phyloP scores from a whole-genome alignment of 2,113 vertebrate genomes.

The Prolemur simus region DNA sequence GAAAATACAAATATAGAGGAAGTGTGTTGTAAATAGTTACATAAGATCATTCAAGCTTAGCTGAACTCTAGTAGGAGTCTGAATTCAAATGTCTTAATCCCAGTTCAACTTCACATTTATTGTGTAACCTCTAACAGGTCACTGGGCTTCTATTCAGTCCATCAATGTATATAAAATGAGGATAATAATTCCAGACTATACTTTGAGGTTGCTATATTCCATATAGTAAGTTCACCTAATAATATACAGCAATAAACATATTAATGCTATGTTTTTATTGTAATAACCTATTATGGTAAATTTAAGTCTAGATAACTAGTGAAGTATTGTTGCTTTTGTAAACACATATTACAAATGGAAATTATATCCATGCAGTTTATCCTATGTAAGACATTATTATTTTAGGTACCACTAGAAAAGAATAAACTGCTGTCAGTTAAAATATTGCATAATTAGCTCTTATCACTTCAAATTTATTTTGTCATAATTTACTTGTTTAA shows the following conservation, averaged over 20 bases:
- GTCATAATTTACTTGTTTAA: not conserved
- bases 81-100: not conserved
- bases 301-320: not conserved
- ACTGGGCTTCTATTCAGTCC: not conserved
- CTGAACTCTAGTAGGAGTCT: not conserved
- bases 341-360: not conserved
- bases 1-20: not conserved
- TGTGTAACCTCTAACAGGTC: not conserved
- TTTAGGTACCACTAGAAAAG: not conserved
- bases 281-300: not conserved
- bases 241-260: not conserved
- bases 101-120: not conserved
- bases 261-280: not conserved
- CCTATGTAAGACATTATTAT: not conserved
- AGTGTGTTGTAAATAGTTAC: not conserved
- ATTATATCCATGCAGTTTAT: not conserved
- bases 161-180: not conserved
- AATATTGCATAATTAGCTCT: not conserved
- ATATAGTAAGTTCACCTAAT: not conserved
- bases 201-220: not conserved
- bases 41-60: not conserved
- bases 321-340: not conserved
- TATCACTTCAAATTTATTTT: not conserved
- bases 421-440: not conserved
- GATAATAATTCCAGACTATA: not conserved